A percentile compares a stretch with the other conserved stretches of the same genome.
These are phyloP conservation scores for Trematomus bernacchii DNA, from an alignment of 2,797 vertebrate species.

Conservation along the genomic window DNA sequence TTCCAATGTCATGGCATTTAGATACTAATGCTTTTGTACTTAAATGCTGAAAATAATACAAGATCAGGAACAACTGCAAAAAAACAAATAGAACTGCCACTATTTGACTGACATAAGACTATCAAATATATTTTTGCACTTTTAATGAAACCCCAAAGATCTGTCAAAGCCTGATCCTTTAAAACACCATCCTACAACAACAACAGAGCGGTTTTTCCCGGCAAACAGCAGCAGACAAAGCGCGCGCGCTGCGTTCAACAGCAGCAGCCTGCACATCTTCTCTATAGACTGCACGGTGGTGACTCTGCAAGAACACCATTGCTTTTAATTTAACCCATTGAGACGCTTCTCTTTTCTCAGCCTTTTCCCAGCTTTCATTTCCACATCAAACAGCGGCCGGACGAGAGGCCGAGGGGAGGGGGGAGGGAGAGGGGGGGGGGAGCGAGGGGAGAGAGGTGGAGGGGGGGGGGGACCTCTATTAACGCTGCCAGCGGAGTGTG, in stretches of 20 bases:
- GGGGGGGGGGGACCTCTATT: constrained; percentile 77
- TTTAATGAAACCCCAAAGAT: background rate
- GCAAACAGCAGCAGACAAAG: constrained; percentile 19
- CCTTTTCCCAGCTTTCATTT: constrained; percentile 84
- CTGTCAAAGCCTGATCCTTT: background rate
- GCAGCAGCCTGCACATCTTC: constrained; percentile 16
- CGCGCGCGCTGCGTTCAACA: background rate
- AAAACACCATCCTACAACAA: background rate
- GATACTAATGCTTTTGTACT: background rate
- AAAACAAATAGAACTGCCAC: background rate
- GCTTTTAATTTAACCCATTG: constrained; percentile 87
- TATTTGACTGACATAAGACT: background rate
- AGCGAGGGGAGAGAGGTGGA: background rate
- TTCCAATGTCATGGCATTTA: background rate
- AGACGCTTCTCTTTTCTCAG: constrained; percentile 60
- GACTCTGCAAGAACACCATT: constrained; percentile 77
- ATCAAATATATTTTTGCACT: background rate
- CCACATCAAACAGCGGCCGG: constrained; percentile 86
- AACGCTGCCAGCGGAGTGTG: constrained; percentile 88
- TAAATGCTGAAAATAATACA: background rate
- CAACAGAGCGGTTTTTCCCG: background rate
- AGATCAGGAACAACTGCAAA: background rate
- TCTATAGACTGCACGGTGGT: constrained; percentile 72
- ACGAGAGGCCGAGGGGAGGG: constrained; percentile 38
- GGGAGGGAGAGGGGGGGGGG: constrained; percentile 12